phyloP scores from a whole-genome alignment of 2,888 invertebrate species.

The Choristoneura rosaceana region DNA sequence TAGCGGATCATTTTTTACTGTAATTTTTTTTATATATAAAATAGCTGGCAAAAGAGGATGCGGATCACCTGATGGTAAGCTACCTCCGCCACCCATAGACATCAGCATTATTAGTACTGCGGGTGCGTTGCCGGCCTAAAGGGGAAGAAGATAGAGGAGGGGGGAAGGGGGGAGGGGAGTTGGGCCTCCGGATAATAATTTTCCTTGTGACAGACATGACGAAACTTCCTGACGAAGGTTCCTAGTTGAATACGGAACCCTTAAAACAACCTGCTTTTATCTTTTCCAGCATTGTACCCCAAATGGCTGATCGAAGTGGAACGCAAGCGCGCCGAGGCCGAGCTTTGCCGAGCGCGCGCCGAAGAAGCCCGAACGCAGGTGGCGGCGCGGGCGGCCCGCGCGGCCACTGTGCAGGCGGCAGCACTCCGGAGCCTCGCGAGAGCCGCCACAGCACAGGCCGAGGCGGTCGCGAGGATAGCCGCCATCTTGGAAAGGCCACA shows the following conservation, averaged over 20 bases:
- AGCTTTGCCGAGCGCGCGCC: conserved; percentile 64
- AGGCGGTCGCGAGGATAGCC: conserved; percentile 67
- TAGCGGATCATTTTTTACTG: too few relatives aligned
- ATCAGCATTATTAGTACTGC: too few relatives aligned
- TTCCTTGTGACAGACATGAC: neutral
- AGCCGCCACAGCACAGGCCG: conserved; percentile 64
- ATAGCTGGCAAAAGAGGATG: too few relatives aligned
- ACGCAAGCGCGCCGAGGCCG: conserved; percentile 69
- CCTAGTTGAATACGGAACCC: too few relatives aligned
- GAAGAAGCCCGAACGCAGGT: conserved; percentile 60
- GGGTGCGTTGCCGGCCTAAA: too few relatives aligned
- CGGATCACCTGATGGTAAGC: too few relatives aligned
- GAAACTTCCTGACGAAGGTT: too few relatives aligned
- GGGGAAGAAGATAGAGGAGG: too few relatives aligned
- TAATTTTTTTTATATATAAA: too few relatives aligned
- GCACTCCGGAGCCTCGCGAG: conserved; percentile 65
- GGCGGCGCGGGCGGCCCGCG: conserved; percentile 62
- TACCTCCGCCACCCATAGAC: too few relatives aligned
- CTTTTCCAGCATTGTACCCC: conserved; percentile 62
- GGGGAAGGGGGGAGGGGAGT: too few relatives aligned
- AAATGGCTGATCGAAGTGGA: conserved; percentile 74
- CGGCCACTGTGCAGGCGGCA: conserved; percentile 64
- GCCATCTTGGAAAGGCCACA: conserved; percentile 54
- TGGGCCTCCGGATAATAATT: too few relatives aligned
- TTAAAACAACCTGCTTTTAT: neutral